These are phyloP conservation scores for Orussus abietinus DNA, from an alignment of 1,140 invertebrate genomes.

Conservation along the genomic window DNA sequence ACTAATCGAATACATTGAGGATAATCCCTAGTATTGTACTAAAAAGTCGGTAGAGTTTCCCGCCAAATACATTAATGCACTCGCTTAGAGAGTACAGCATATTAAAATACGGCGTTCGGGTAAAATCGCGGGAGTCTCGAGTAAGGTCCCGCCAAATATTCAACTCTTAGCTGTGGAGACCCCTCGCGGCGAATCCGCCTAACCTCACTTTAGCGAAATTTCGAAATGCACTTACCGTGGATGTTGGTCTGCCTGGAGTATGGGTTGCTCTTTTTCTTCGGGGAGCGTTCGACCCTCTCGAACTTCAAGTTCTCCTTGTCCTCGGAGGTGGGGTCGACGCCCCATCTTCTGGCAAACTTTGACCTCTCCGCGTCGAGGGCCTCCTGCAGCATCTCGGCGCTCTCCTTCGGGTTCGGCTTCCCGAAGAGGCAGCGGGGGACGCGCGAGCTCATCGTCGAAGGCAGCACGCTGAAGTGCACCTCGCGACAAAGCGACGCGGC, in stretches of 20 bases:
- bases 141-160: too few species aligned
- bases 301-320: conserved; percentile 44
- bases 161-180: too few species aligned
- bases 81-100: too few species aligned
- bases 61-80: too few species aligned
- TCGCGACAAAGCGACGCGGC: conserved; percentile 42
- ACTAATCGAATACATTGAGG: too few species aligned
- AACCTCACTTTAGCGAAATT: too few species aligned
- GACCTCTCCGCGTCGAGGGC: conserved; percentile 39
- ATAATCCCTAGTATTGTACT: too few species aligned
- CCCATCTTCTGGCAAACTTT: conserved; percentile 42
- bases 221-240: conserved; percentile 47
- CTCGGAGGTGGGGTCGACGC: conserved; percentile 40
- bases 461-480: conserved; percentile 38
- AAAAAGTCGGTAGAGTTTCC: too few species aligned
- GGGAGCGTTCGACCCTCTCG: conserved; percentile 27
- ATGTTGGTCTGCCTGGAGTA: conserved; percentile 46
- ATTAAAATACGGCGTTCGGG: too few species aligned
- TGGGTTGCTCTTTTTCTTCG: conserved; percentile 35
- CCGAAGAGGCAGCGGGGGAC: conserved; percentile 48
- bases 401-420: conserved; percentile 39
- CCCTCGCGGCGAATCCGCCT: too few species aligned
- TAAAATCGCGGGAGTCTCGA: too few species aligned
- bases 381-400: conserved; percentile 43
- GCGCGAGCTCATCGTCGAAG: conserved; percentile 33